Percentiles rank a stretch among this genome's conserved stretches.
Evolutionary conservation across 2,888 invertebrate genomes (phyloP).

Genomic region (Protula sp.): DNA sequence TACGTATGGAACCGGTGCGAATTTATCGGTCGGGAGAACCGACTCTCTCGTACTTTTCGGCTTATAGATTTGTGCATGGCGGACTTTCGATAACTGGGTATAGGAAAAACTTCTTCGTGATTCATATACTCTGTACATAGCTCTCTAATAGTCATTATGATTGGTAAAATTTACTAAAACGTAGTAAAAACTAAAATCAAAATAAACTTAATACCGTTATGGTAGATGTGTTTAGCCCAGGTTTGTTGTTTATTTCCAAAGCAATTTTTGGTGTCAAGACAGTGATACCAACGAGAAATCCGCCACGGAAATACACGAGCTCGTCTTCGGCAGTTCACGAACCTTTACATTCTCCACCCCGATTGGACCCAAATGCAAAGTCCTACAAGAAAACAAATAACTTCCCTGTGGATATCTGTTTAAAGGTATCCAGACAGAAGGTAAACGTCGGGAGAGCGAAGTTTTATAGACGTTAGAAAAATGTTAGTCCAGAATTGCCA

Average conservation of each 20-base stretch:
- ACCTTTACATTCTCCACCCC: too few relatives aligned
- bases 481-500: too few relatives aligned
- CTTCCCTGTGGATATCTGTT: too few relatives aligned
- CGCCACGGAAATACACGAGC: too few relatives aligned
- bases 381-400: too few relatives aligned
- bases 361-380: too few relatives aligned
- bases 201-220: constrained; percentile 20
- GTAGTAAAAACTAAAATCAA: constrained; percentile 20
- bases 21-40: constrained; percentile 25
- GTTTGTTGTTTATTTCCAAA: constrained; percentile 13
- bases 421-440: too few relatives aligned
- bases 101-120: constrained; percentile 42
- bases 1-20: constrained; percentile 21
- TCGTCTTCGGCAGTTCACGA: too few relatives aligned
- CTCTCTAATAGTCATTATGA: constrained; percentile 37
- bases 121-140: constrained; percentile 43
- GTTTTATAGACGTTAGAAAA: too few relatives aligned
- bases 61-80: constrained; percentile 31
- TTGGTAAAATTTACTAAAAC: too few relatives aligned
- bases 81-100: constrained; percentile 35
- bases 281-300: too few relatives aligned
- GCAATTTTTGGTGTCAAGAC: constrained; percentile 22
- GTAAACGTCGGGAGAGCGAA: too few relatives aligned
- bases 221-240: constrained; percentile 13
- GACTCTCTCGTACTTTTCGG: constrained; percentile 32